phyloP scores from a whole-genome alignment of 2,113 vertebrate species.

The Zapus hudsonius region DNA sequence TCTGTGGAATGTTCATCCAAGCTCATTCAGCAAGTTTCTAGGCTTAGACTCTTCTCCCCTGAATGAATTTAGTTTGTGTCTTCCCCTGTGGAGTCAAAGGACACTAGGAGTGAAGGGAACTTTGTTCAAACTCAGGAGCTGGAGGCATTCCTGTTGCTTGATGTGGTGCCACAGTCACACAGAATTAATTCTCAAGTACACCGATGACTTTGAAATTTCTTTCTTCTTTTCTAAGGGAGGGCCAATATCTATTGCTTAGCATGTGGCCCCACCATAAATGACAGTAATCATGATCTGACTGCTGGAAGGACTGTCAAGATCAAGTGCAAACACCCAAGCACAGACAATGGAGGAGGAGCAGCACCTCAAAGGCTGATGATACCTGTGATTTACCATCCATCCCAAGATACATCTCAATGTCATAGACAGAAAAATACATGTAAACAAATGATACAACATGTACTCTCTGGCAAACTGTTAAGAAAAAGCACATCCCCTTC shows the following conservation, averaged over 20 bases:
- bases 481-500: not conserved
- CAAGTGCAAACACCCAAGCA: not conserved
- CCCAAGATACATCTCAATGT: not conserved
- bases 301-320: not conserved
- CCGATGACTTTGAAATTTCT: not conserved
- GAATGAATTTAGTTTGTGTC: not conserved
- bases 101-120: not conserved
- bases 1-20: not conserved
- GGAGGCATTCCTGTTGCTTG: not conserved
- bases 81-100: not conserved
- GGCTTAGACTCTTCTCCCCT: not conserved
- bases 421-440: not conserved
- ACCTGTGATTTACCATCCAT: not conserved
- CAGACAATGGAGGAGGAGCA: rapidly evolving
- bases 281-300: not conserved
- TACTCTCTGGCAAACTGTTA: not conserved
- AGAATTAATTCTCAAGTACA: not conserved
- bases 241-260: not conserved
- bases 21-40: not conserved
- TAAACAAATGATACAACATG: not conserved
- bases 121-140: not conserved
- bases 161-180: not conserved
- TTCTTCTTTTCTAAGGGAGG: not conserved
- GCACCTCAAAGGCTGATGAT: not conserved
- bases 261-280: rapidly evolving